These are phyloP conservation scores for Zosterops lateralis DNA, from an alignment of 2,113 vertebrate genomes.

Conservation along the genomic window DNA sequence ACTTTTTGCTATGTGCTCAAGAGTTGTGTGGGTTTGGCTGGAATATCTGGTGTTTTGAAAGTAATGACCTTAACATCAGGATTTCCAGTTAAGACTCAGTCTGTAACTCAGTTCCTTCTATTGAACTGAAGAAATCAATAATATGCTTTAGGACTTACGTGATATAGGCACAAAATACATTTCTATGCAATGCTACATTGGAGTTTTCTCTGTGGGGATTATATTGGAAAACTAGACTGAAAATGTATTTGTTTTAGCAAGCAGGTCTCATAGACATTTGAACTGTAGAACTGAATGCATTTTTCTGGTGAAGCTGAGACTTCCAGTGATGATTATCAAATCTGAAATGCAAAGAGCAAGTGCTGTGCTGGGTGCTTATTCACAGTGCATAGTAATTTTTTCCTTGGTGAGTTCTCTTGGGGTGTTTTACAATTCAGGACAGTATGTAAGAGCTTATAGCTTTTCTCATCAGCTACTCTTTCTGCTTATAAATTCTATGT, in stretches of 20 bases:
- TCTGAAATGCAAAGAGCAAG: constrained; percentile 37
- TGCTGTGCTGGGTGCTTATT: constrained; percentile 42
- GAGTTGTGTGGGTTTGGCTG: neutral
- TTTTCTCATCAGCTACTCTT: constrained; percentile 57
- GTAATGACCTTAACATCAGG: neutral
- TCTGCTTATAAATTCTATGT: constrained; percentile 34
- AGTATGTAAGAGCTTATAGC: constrained; percentile 22
- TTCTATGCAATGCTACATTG: neutral
- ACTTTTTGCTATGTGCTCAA: neutral
- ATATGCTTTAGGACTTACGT: neutral
- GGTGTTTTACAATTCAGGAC: constrained; percentile 41
- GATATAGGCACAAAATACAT: neutral
- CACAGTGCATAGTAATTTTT: constrained; percentile 46
- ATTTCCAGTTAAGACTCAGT: neutral
- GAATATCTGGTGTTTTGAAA: neutral
- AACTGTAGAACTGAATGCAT: neutral
- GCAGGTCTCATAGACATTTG: neutral
- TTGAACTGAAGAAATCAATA: constrained; percentile 1
- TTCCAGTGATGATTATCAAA: constrained; percentile 28
- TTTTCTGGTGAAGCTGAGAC: constrained; percentile 13
- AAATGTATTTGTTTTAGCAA: neutral
- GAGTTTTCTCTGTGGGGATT: neutral
- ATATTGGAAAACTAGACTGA: neutral
- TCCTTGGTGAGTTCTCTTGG: constrained; percentile 5
- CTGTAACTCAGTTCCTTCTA: neutral